These are phyloP conservation scores for Saccostrea echinata DNA, from an alignment of 1,140 invertebrate species.

Conservation along the genomic window DNA sequence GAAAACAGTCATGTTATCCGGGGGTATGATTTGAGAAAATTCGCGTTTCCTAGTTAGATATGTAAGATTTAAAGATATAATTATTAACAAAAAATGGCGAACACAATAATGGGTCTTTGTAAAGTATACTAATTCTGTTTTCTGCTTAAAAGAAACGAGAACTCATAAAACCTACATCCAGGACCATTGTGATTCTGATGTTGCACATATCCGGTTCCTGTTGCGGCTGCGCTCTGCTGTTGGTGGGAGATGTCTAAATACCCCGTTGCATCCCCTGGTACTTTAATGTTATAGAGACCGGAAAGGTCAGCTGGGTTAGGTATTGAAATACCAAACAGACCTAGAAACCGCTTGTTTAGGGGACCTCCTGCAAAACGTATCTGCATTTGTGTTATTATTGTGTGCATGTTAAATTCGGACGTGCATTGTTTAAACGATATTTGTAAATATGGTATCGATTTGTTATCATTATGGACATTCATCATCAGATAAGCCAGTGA, in stretches of 20 bases:
- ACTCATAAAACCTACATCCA: neutral
- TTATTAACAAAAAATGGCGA: no score
- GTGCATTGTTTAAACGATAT: no score
- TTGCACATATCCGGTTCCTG: slow-evolving; percentile 13
- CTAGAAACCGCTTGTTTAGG: neutral
- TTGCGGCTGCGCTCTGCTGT: neutral
- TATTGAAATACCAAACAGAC: neutral
- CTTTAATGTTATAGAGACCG: neutral
- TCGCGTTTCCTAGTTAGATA: no score
- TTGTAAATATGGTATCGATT: no score
- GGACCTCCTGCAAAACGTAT: neutral
- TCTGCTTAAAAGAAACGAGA: no score
- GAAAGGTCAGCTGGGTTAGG: neutral
- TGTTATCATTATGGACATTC: no score
- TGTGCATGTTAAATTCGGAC: neutral
- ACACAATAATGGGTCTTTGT: no score
- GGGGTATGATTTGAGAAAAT: no score
- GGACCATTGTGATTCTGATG: neutral
- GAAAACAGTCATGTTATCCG: no score
- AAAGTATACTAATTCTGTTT: no score
- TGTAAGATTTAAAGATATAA: no score
- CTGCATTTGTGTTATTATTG: neutral
- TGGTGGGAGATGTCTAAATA: slow-evolving; percentile 6
- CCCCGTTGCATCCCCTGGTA: neutral
- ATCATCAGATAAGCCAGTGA: no score